A percentile compares a stretch with the other conserved stretches of the same genome.
Evolutionary conservation across 2,888 invertebrate genomes (phyloP).

Genomic region (Agrochola circellaris): DNA sequence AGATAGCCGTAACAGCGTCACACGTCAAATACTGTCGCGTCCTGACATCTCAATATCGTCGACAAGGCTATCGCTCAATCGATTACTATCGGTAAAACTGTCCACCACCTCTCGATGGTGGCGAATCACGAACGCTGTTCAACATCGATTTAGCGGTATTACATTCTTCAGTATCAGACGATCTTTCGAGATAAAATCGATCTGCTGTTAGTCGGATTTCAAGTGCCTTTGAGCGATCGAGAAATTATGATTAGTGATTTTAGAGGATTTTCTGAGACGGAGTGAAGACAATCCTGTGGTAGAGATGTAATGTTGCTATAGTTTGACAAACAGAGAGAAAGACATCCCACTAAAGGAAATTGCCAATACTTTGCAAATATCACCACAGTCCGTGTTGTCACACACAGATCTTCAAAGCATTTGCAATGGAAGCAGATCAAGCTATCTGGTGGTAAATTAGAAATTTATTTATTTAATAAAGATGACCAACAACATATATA

Average conservation of each 20-base stretch:
- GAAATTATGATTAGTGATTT: neutral
- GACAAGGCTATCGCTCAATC: slow-evolving; percentile 18
- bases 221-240: slow-evolving; percentile 19
- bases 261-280: neutral
- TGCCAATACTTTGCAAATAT: too few relatives aligned
- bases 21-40: neutral
- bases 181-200: slow-evolving; percentile 36
- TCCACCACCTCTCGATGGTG: slow-evolving; percentile 9
- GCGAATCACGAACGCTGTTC: slow-evolving; percentile 15
- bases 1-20: neutral
- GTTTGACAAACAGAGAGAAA: neutral
- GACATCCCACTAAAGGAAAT: neutral
- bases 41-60: slow-evolving; percentile 28
- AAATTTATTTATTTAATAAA: too few relatives aligned
- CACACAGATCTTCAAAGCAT: neutral
- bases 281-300: neutral
- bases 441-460: too few relatives aligned
- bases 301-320: neutral
- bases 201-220: slow-evolving; percentile 21
- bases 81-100: slow-evolving; percentile 19
- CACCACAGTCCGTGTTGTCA: neutral
- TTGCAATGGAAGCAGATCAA: neutral
- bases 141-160: slow-evolving; percentile 41
- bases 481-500: neutral
- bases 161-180: slow-evolving; percentile 23